Conservation (phyloP, 2,113 vertebrate species). For the Callipepla squamata region DNA sequence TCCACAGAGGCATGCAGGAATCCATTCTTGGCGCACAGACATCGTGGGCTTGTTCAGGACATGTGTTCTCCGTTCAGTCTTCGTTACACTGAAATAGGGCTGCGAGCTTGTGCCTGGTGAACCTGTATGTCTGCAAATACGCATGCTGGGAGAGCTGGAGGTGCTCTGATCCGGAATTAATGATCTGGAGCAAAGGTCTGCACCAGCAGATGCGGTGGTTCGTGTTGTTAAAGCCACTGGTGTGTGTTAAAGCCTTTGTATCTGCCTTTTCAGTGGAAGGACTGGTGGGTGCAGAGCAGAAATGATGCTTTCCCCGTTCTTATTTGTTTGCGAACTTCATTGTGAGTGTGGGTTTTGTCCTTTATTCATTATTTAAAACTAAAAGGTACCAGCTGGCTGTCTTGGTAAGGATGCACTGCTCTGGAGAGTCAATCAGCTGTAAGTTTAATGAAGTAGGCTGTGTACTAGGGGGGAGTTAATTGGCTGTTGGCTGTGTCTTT, state of each 20-base stretch:
- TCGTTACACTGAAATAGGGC: too few species aligned
- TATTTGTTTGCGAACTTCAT: background rate
- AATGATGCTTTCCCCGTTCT: background rate
- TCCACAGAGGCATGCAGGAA: too few species aligned
- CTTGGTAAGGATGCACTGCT: background rate
- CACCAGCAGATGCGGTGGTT: background rate
- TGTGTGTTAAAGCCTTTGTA: background rate
- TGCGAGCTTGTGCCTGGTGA: too few species aligned
- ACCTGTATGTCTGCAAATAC: too few species aligned
- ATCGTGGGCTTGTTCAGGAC: too few species aligned
- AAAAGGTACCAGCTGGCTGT: background rate
- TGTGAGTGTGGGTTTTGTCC: too few species aligned
- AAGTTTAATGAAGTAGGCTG: background rate
- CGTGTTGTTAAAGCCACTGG: background rate
- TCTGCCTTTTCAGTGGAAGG: background rate
- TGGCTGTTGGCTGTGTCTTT: background rate
- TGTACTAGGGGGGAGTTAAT: background rate
- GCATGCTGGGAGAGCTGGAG: background rate
- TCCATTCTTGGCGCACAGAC: too few species aligned
- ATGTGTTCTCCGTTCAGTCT: too few species aligned
- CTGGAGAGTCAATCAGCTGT: background rate
- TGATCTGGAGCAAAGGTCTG: background rate
- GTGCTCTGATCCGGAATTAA: background rate
- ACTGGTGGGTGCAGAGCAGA: rapidly evolving
- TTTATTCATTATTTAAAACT: background rate